Percentiles rank a stretch among this genome's conserved stretches.
Conservation (phyloP, 1,140 invertebrate species). For the Leucophenga varia region DNA sequence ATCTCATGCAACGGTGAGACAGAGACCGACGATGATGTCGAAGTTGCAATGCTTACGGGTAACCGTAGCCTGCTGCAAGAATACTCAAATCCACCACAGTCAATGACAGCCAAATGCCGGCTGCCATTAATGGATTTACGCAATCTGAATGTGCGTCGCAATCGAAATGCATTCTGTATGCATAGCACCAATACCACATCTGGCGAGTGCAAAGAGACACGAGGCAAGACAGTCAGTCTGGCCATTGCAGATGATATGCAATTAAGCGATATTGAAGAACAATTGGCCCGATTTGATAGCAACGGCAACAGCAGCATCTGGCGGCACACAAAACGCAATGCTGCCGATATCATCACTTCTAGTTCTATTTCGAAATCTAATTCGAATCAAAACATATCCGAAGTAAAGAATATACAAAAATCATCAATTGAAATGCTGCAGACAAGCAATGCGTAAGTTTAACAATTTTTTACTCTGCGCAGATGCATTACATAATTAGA, state of each 20-base stretch:
- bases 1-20: conserved; percentile 43
- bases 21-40: conserved; percentile 38
- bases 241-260: conserved; percentile 49
- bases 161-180: conserved; percentile 46
- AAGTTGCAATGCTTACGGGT: conserved; percentile 48
- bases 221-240: conserved; percentile 8
- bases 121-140: conserved; percentile 32
- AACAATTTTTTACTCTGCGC: too few relatives aligned
- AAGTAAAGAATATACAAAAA: too few relatives aligned
- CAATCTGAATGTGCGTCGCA: conserved; percentile 44
- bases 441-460: too few relatives aligned
- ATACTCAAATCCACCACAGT: background rate
- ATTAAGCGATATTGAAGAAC: conserved; percentile 54
- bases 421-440: too few relatives aligned
- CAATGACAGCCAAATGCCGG: background rate
- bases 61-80: conserved; percentile 23
- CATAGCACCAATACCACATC: conserved; percentile 22
- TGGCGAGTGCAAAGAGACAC: conserved; percentile 5
- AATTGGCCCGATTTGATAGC: conserved; percentile 48
- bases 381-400: too few relatives aligned
- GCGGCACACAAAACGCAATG: conserved; percentile 27
- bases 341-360: conserved; percentile 3
- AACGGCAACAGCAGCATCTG: background rate
- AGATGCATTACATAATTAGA: too few relatives aligned
- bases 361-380: too few relatives aligned